Evolutionary conservation across 1,140 invertebrate genomes (phyloP).

Genomic region (Coenobita brevimanus): DNA sequence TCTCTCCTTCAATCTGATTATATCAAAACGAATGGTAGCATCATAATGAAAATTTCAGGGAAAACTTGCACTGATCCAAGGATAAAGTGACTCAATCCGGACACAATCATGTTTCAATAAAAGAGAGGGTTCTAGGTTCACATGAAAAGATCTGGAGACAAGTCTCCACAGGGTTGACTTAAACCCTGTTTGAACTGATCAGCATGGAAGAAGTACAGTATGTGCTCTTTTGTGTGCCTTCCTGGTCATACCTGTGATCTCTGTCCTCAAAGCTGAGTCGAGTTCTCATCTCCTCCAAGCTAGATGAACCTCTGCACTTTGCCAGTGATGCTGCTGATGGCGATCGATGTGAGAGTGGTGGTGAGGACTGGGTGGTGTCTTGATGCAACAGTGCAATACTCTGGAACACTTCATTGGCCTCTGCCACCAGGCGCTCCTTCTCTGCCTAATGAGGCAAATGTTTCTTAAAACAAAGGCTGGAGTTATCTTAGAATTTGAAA

Average conservation of each 20-base stretch:
- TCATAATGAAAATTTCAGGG: too few relatives aligned
- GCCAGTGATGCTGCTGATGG: constrained; percentile 25
- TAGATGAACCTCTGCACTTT: constrained; percentile 21
- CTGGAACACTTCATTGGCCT: constrained; percentile 54
- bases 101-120: too few relatives aligned
- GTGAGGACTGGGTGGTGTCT: constrained; percentile 26
- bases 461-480: neutral
- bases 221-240: too few relatives aligned
- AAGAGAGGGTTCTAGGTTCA: too few relatives aligned
- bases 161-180: too few relatives aligned
- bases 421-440: constrained; percentile 36
- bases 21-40: too few relatives aligned
- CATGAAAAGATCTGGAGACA: too few relatives aligned
- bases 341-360: constrained; percentile 20
- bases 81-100: too few relatives aligned
- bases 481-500: neutral
- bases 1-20: too few relatives aligned
- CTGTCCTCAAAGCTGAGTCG: constrained; percentile 29
- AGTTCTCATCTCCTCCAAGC: constrained; percentile 21
- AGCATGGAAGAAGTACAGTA: too few relatives aligned
- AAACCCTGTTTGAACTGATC: too few relatives aligned
- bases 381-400: constrained; percentile 40
- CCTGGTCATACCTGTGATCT: constrained; percentile 21
- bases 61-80: too few relatives aligned
- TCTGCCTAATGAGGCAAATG: neutral